Evolutionary conservation across 1,140 invertebrate species (phyloP), one percentile per base, ranked within the genome.

Genomic region (Drosophila grimshawi): DNA sequence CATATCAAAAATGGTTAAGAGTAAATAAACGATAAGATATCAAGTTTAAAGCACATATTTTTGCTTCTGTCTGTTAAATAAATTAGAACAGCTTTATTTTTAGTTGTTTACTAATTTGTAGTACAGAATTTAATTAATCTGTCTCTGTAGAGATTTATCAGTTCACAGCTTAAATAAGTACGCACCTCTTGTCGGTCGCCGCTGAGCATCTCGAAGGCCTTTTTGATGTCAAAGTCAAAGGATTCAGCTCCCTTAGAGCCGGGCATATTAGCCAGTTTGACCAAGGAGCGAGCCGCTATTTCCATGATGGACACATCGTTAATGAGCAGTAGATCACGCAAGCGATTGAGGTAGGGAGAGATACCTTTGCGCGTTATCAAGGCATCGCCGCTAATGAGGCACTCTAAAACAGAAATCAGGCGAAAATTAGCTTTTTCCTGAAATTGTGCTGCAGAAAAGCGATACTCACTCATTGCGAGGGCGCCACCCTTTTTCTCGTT

Each of bases 401-500:
- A 98, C 71, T 98, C 97, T 97, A 66, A 94, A 93, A 86, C 66
- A 6, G 0, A 49, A n/a, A 2, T 3, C 10, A 48, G 4, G 3
- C 27, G 2, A 3, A 1, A 0, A 10, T 60, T n/a, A 60, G 0
- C 7, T 35, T 7, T 27, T 10, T 5, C 1, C 11, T 4, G 0
- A 27, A 8, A 11, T 4, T n/a, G 5, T 3, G 1, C 6, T 2
- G 5, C 2, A 19, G 7, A 35, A 0, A 46, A 46, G 10, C 19
- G n/a, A 11, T 48, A 93, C 93, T 93, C 93, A 97, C 97, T 96
- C 91, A 99, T 99, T 27, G 98, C 98, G 29, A 99, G 93, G 69
- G 99, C 98, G 53, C 97, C 98, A 51, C 98, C 98, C 93, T 99
- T 99, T 86, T 98, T 98, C 91, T 99, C 98, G 93, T 97, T 97